Evolutionary conservation across 2,113 vertebrate genomes (phyloP), one percentile per base, ranked within the genome.

Genomic region (Hydrolagus affinis): DNA sequence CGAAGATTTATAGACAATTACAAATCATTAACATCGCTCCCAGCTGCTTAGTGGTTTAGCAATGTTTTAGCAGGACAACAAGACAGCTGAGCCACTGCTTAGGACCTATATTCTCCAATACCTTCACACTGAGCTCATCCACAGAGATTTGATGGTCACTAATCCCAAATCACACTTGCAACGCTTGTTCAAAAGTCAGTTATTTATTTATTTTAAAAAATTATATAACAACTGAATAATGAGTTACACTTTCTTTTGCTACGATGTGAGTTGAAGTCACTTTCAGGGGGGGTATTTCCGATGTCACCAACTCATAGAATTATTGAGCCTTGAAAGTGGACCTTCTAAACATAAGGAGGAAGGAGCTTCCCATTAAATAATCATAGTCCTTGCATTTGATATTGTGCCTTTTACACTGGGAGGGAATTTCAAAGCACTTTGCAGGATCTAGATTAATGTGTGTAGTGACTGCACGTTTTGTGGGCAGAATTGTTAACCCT

Each of bases 1-100:
- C n/a, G 56, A 59, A 23, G 75, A 77, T 77, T 59, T 23, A 77
- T 59, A 57, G 75, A 77, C 75, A 59, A 77, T 77, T 57, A 77
- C 9, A 77, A 60, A 59, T 77, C 75, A 57, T 77, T n/a, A 44
- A 77, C 56, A 59, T 59, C 10, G 14, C 0, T 77, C 56, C 23
- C 10, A 14, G 8, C 77, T 25, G 32, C 11, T 73, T 73, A 73
- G 71, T 44, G 17, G n/a, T n/a, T n/a, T n/a, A n/a, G 28, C 25
- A 64, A 64, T 80, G 60, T 25, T 64, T 44, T 66, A 28, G 23
- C 23, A 80, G 25, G 23, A 30, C 75, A 72, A 72, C 15, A 64
- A 80, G 59, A 28, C 23, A 62, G 59, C 62, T 28, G 23, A 62
- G n/a, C 25, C 60, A 80, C 64, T 25, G 44, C 14, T 25, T 80